A percentile compares a stretch with the other conserved stretches of the same genome.
These are phyloP conservation scores for Euura saliciscinereae DNA, from an alignment of 1,140 invertebrate genomes.

Conservation along the genomic window DNA sequence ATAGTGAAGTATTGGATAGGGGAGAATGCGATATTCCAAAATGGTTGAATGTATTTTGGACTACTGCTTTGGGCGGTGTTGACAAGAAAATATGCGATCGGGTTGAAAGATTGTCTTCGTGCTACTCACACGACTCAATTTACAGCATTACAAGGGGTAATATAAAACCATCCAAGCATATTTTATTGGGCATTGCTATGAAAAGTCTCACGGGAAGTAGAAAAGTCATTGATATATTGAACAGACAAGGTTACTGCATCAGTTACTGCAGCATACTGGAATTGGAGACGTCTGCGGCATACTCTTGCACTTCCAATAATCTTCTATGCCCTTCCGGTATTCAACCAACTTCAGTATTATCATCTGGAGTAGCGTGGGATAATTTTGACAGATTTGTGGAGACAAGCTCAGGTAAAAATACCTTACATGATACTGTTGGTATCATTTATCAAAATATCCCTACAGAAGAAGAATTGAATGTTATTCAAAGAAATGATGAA, in stretches of 20 bases:
- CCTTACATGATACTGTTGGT: conserved; percentile 42
- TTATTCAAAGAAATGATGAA: too few species aligned
- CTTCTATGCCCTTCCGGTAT: conserved; percentile 33
- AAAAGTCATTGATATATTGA: conserved; percentile 35
- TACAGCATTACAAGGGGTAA: conserved; percentile 24
- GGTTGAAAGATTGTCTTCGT: conserved; percentile 21
- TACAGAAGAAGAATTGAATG: too few species aligned
- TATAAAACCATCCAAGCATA: conserved; percentile 32
- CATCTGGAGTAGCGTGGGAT: conserved; percentile 40
- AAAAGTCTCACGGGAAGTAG: conserved; percentile 33
- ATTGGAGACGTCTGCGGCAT: conserved; percentile 35
- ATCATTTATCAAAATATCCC: too few species aligned
- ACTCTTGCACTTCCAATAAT: conserved; percentile 21
- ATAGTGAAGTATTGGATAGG: too few species aligned
- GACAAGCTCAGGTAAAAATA: conserved; percentile 39
- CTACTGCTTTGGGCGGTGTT: conserved; percentile 21
- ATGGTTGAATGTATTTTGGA: conserved; percentile 22
- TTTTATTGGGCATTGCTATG: conserved; percentile 33
- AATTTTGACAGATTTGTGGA: conserved; percentile 44
- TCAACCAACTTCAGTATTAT: conserved; percentile 21
- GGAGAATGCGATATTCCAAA: too few species aligned
- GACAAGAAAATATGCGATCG: conserved; percentile 14
- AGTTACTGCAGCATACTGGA: conserved; percentile 32
- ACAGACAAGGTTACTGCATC: conserved; percentile 32
- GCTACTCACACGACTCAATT: conserved; percentile 15